Conservation (phyloP, 2,888 invertebrate genomes). For the Megaustenia siamemsis region DNA sequence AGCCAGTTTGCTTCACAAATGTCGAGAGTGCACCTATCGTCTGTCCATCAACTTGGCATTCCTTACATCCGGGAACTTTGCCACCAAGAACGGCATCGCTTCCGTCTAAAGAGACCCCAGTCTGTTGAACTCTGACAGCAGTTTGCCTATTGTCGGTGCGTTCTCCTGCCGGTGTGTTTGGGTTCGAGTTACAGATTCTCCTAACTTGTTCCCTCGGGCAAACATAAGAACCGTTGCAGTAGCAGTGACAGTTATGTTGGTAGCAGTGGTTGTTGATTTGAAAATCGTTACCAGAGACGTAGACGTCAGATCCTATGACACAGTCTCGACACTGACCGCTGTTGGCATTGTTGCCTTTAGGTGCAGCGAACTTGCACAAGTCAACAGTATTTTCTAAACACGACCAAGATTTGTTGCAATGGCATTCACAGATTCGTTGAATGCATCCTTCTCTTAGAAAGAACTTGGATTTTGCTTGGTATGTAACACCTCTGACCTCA, state of each 20-base stretch:
- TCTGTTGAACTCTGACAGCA: not conserved
- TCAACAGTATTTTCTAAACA: constrained; percentile 68
- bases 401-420: constrained; percentile 64
- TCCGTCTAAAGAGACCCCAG: not conserved
- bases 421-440: constrained; percentile 65
- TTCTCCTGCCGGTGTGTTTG: not conserved
- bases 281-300: constrained; percentile 60
- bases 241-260: constrained; percentile 64
- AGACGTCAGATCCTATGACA: constrained; percentile 49
- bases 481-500: constrained; percentile 53
- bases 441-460: constrained; percentile 66
- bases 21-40: constrained; percentile 50
- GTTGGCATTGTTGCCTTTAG: constrained; percentile 54
- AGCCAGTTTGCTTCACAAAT: constrained; percentile 64
- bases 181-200: constrained; percentile 36
- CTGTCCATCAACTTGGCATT: constrained; percentile 53
- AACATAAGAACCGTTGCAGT: constrained; percentile 66
- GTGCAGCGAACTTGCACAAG: constrained; percentile 67
- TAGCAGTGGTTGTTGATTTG: constrained; percentile 62
- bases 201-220: constrained; percentile 59
- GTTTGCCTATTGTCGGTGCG: not conserved
- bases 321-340: constrained; percentile 44
- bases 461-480: constrained; percentile 62
- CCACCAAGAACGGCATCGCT: not conserved
- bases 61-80: constrained; percentile 53